Evolutionary conservation across 2,797 vertebrate species (phyloP).

Genomic region (Lagocephalus sceleratus): DNA sequence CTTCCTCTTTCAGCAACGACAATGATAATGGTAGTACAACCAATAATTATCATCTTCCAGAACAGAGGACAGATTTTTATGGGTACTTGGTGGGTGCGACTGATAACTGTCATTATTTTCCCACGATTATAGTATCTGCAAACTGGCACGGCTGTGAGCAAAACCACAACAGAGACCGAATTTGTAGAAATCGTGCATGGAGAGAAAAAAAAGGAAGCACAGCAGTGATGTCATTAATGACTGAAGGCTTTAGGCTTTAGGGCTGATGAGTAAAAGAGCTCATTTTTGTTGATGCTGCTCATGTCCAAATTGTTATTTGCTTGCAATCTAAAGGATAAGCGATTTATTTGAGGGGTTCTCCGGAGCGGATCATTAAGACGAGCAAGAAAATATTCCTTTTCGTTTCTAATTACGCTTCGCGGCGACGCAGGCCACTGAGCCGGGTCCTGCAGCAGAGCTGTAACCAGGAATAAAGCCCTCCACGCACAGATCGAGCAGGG

Average conservation of each 20-base stretch:
- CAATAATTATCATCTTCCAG: constrained; percentile 83
- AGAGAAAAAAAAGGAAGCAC: constrained; percentile 53
- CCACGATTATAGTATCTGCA: constrained; percentile 79
- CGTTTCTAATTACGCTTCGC: constrained; percentile 50
- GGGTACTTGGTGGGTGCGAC: constrained; percentile 77
- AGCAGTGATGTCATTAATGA: constrained; percentile 48
- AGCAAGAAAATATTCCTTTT: constrained; percentile 48
- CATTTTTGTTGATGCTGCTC: constrained; percentile 19
- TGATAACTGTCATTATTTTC: constrained; percentile 83
- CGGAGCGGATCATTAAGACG: constrained; percentile 31
- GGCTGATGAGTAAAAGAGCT: constrained; percentile 9
- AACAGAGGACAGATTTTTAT: constrained; percentile 79
- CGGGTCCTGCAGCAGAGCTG: constrained; percentile 59
- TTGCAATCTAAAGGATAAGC: constrained; percentile 7
- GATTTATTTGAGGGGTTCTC: constrained; percentile 14
- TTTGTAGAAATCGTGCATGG: constrained; percentile 49
- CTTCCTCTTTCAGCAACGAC: constrained; percentile 79
- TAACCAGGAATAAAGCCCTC: constrained; percentile 78
- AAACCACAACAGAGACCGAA: constrained; percentile 60
- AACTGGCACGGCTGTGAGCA: constrained; percentile 65
- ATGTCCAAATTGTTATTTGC: constrained; percentile 13
- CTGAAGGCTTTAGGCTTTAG: constrained; percentile 15
- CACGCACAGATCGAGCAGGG: constrained; percentile 60
- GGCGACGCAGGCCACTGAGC: constrained; percentile 39
- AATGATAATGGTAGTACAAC: constrained; percentile 82